Percentiles rank a stretch among this genome's conserved stretches.
These are phyloP conservation scores for Bothrops alternatus DNA, from an alignment of 2,797 vertebrate genomes.

Conservation along the genomic window DNA sequence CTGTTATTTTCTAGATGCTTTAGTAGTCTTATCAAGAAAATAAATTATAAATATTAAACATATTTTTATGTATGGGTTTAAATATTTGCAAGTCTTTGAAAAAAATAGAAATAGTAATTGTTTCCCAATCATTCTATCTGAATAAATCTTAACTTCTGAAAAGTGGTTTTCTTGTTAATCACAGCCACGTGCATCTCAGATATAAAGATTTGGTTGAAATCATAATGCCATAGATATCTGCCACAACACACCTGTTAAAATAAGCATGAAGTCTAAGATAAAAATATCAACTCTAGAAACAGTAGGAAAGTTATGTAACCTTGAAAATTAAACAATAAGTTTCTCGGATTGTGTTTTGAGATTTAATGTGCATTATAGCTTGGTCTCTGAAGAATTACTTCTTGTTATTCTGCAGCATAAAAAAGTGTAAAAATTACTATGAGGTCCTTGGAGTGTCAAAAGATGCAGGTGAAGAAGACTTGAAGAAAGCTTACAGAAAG, in stretches of 20 bases:
- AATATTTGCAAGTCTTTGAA: neutral
- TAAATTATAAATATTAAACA: constrained; percentile 2
- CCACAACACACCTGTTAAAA: neutral
- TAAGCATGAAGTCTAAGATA: neutral
- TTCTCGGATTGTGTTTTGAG: neutral
- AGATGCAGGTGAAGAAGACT: constrained; percentile 90
- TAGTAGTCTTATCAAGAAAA: constrained; percentile 6
- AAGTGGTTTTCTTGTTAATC: neutral
- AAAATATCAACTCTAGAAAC: neutral
- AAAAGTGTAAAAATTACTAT: constrained; percentile 95
- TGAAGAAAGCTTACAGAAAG: constrained; percentile 96
- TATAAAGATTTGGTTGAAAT: neutral
- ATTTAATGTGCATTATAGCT: neutral
- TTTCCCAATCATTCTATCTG: neutral
- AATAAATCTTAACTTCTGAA: constrained; percentile 9
- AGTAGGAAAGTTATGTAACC: constrained; percentile 3
- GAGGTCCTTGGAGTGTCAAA: constrained; percentile 91
- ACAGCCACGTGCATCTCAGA: neutral
- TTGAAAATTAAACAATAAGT: neutral
- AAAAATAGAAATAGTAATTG: neutral
- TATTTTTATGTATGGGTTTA: constrained; percentile 12
- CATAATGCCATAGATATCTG: neutral
- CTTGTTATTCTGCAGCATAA: constrained; percentile 82
- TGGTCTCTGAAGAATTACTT: constrained; percentile 32
- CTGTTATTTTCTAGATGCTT: neutral